Evolutionary conservation across 2,797 vertebrate species (phyloP).

Genomic region (Borostomias antarcticus): DNA sequence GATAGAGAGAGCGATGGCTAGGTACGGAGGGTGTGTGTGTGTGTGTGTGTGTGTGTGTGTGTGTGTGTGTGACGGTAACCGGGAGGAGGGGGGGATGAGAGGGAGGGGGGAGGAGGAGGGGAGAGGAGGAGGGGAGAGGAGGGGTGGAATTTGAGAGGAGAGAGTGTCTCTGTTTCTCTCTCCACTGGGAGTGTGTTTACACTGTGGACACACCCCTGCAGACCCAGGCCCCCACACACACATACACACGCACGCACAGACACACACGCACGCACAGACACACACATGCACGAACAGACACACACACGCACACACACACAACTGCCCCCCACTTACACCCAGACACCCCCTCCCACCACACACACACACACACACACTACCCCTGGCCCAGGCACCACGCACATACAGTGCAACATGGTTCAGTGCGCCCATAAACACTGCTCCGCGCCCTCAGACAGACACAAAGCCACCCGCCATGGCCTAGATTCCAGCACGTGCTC

Average conservation of each 20-base stretch:
- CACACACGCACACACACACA: too few relatives aligned
- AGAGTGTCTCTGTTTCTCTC: conserved; percentile 44
- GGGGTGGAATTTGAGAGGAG: conserved; percentile 32
- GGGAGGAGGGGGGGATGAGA: too few relatives aligned
- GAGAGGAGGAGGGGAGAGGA: too few relatives aligned
- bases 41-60: conserved; percentile 14
- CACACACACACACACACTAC: too few relatives aligned
- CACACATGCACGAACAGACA: too few relatives aligned
- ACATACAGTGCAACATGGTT: background rate
- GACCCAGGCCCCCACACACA: too few relatives aligned
- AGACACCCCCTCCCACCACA: too few relatives aligned
- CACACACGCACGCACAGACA: too few relatives aligned
- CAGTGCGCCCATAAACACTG: conserved; percentile 58
- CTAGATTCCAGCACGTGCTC: conserved; percentile 73
- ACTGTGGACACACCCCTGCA: conserved; percentile 54
- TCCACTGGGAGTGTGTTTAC: conserved; percentile 45
- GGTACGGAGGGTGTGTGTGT: conserved; percentile 11
- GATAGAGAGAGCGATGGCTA: too few relatives aligned
- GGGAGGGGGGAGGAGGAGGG: too few relatives aligned
- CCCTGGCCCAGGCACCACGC: conserved; percentile 19
- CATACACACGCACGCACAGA: too few relatives aligned
- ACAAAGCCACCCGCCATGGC: conserved; percentile 73
- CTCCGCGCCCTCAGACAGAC: conserved; percentile 66
- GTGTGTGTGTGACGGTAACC: conserved; percentile 18
- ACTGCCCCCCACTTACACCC: too few relatives aligned